These are phyloP conservation scores for Corella eumyota DNA, from an alignment of 23 tunicate genomes.

Conservation along the genomic window DNA sequence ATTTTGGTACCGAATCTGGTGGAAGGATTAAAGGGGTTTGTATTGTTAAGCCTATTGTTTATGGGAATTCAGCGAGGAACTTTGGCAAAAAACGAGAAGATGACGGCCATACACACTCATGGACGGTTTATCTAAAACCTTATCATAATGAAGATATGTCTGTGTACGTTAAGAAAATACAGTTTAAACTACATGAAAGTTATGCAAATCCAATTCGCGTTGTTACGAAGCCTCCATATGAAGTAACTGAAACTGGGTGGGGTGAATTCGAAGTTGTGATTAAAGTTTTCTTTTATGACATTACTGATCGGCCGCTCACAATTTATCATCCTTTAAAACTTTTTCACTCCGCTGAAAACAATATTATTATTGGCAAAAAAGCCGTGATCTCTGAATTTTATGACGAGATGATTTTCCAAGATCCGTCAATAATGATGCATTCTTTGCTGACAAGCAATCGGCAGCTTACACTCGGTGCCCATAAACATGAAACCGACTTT, in stretches of 20 bases:
- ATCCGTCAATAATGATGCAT: conserved; percentile 85
- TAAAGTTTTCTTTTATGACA: conserved; percentile 86
- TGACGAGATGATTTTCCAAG: conserved; percentile 96
- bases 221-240: conserved; percentile 95
- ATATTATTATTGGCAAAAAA: conserved; percentile 43
- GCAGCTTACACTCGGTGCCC: conserved; percentile 64
- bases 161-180: conserved; percentile 84
- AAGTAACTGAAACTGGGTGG: conserved; percentile 95
- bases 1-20: conserved; percentile 35
- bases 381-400: conserved; percentile 68
- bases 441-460: conserved; percentile 60
- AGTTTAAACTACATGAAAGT: conserved; percentile 91
- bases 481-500: conserved; percentile 88
- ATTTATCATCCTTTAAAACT: conserved; percentile 72
- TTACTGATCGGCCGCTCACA: conserved; percentile 54
- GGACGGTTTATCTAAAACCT: conserved; percentile 91
- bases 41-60: conserved; percentile 90
- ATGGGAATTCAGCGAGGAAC: conserved; percentile 73
- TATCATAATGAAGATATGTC: conserved; percentile 95
- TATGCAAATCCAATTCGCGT: conserved; percentile 74
- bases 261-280: conserved; percentile 94
- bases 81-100: conserved; percentile 93
- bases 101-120: conserved; percentile 95
- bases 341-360: conserved; percentile 63
- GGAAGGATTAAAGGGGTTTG: conserved; percentile 69